Percentiles rank a stretch among this genome's conserved stretches.
Conservation (phyloP, 2,797 vertebrate species). For the Pampus argenteus region DNA sequence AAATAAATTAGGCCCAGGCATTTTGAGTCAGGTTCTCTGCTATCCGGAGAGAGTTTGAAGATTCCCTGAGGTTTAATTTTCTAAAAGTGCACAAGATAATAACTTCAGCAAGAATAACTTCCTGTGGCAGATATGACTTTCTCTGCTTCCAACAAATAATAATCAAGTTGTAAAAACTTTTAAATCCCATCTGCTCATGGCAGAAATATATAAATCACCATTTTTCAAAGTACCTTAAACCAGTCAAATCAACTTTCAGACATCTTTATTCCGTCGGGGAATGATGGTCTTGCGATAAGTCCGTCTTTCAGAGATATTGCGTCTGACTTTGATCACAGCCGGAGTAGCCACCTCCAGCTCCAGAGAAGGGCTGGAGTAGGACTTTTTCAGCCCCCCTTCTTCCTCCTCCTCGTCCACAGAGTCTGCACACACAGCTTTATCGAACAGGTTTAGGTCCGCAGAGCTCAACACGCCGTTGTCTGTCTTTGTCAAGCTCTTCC, state of each 20-base stretch:
- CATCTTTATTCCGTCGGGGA: constrained; percentile 86
- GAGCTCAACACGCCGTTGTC: constrained; percentile 15
- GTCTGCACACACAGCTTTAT: constrained; percentile 75
- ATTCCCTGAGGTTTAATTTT: constrained; percentile 65
- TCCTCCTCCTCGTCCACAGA: constrained; percentile 49
- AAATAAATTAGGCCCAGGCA: constrained; percentile 61
- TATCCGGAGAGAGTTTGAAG: constrained; percentile 17
- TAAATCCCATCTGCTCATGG: neutral
- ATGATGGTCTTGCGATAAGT: constrained; percentile 88
- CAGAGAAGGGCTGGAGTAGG: constrained; percentile 92
- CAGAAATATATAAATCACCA: neutral
- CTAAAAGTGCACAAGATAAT: constrained; percentile 66
- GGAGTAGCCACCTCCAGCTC: constrained; percentile 81
- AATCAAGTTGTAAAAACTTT: neutral
- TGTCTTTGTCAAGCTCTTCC: constrained; percentile 61
- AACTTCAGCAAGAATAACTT: constrained; percentile 18
- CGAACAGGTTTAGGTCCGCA: constrained; percentile 80
- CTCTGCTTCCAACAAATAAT: constrained; percentile 8
- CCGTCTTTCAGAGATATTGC: constrained; percentile 92
- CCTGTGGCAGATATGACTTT: constrained; percentile 14
- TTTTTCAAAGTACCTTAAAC: neutral
- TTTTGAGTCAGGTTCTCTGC: constrained; percentile 24
- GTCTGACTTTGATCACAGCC: constrained; percentile 75
- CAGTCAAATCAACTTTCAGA: constrained; percentile 67
- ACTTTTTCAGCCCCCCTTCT: constrained; percentile 84